Evolutionary conservation across 64 coral and sea anemone genomes (phyloP).

Genomic region (Pocillopora verrucosa): DNA sequence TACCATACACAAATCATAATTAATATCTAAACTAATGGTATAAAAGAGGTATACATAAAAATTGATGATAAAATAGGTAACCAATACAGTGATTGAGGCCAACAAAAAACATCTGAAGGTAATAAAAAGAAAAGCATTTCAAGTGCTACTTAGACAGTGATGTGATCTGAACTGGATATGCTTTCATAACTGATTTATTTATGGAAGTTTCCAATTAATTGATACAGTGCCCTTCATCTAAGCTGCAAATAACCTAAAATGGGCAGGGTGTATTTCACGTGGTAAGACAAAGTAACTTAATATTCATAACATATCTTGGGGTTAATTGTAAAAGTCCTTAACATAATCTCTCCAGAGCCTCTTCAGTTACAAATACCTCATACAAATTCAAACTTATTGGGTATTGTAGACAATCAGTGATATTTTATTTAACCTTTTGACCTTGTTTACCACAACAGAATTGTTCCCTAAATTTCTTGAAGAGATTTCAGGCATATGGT

Average conservation of each 20-base stretch:
- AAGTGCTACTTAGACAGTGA: neutral
- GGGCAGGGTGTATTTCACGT: too few species aligned
- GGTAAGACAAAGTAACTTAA: too few species aligned
- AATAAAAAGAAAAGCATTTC: neutral
- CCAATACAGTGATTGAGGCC: neutral
- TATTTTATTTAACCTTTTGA: constrained; percentile 16
- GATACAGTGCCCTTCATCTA: too few species aligned
- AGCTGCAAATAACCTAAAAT: too few species aligned
- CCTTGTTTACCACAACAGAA: neutral
- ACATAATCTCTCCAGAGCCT: neutral
- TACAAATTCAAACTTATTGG: neutral
- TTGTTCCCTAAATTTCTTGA: constrained; percentile 3
- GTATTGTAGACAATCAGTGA: neutral
- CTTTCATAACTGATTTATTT: neutral
- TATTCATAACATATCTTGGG: too few species aligned
- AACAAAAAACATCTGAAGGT: neutral
- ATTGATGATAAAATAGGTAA: neutral
- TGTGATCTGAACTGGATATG: neutral
- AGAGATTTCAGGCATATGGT: neutral
- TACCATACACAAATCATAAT: neutral
- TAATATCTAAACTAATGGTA: neutral
- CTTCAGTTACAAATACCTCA: neutral
- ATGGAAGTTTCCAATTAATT: neutral
- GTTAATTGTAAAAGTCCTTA: neutral
- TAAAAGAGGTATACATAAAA: neutral